These are phyloP conservation scores for Dermochelys coriacea DNA, from an alignment of 2,797 vertebrate genomes.

Conservation along the genomic window DNA sequence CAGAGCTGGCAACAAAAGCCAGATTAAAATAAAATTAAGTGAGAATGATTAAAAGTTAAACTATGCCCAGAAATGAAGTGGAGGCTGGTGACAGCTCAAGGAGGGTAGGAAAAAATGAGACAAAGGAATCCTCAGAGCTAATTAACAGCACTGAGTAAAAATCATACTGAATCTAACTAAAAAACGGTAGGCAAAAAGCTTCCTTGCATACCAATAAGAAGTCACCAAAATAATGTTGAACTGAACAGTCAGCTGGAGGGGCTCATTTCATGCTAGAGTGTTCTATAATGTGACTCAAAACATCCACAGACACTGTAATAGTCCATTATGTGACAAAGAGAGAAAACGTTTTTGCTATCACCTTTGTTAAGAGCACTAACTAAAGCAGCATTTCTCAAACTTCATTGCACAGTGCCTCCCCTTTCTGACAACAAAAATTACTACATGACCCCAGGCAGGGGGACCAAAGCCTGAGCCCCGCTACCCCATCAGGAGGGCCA, in stretches of 20 bases:
- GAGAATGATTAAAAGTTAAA: background rate
- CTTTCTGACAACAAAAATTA: too few species aligned
- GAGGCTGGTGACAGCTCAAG: background rate
- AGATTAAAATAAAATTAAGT: background rate
- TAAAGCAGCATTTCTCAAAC: too few species aligned
- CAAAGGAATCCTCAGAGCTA: background rate
- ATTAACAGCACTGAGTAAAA: background rate
- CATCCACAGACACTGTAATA: rapidly evolving
- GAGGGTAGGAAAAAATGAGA: background rate
- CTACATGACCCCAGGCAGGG: too few species aligned
- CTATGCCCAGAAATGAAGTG: background rate
- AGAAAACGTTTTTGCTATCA: background rate
- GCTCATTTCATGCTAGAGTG: background rate
- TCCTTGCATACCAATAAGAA: background rate
- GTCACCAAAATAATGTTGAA: background rate
- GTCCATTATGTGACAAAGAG: background rate
- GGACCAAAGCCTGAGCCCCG: too few species aligned
- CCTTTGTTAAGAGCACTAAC: background rate
- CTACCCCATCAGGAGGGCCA: too few species aligned
- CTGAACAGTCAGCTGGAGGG: background rate
- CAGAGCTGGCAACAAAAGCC: background rate
- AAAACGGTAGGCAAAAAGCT: background rate
- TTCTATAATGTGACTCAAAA: background rate
- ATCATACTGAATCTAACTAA: slow-evolving; percentile 5
- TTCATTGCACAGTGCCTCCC: too few species aligned